Conservation (phyloP, 2,113 vertebrate genomes). For the Astur gentilis region DNA sequence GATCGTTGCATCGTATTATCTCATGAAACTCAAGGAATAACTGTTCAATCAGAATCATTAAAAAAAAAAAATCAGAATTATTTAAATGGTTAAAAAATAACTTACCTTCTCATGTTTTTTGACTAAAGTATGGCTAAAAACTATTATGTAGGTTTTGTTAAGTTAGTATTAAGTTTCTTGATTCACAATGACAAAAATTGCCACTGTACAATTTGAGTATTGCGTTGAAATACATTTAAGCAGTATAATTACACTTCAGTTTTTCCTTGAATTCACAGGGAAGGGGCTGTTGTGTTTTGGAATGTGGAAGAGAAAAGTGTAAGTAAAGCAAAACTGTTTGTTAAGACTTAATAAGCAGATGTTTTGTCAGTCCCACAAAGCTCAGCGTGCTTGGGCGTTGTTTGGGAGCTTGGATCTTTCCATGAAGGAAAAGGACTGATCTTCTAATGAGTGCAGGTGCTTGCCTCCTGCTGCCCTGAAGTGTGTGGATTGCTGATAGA, state of each 20-base stretch:
- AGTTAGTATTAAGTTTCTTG: not conserved
- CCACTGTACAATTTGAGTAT: not conserved
- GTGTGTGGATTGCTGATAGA: not conserved
- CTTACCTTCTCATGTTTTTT: not conserved
- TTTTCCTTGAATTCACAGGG: constrained; percentile 76
- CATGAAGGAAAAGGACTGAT: not conserved
- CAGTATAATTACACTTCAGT: not conserved
- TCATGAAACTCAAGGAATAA: constrained; percentile 19
- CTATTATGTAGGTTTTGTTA: not conserved
- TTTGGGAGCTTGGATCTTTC: not conserved
- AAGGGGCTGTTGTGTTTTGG: constrained; percentile 96
- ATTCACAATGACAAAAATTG: not conserved
- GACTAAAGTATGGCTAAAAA: not conserved
- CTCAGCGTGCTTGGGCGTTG: not conserved
- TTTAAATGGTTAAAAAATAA: not conserved
- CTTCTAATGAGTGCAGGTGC: not conserved
- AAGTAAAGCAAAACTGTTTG: constrained; percentile 51
- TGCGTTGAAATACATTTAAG: not conserved
- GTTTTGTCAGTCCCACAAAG: not conserved
- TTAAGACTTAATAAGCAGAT: not conserved
- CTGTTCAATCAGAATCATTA: not conserved
- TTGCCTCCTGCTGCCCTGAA: not conserved
- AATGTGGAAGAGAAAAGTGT: constrained; percentile 94
- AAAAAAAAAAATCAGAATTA: not conserved
- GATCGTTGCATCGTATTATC: not conserved